Percentiles rank a stretch among this genome's conserved stretches.
Conservation (phyloP, 2,797 vertebrate genomes). For the Amphiprion clarkii region DNA sequence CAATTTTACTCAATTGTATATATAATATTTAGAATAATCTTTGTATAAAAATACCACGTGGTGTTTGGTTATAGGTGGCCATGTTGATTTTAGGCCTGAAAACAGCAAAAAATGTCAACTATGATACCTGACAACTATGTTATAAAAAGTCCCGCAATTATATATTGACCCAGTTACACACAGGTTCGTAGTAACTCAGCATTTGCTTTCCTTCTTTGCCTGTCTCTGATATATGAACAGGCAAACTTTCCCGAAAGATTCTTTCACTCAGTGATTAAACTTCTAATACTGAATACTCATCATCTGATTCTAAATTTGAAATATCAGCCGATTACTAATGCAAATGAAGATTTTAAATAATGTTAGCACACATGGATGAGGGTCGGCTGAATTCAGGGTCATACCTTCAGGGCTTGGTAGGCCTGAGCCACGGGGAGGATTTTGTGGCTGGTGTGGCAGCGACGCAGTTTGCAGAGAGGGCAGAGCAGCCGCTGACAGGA, state of each 20-base stretch:
- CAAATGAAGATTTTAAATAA: no score
- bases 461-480: constrained; percentile 93
- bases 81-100: no score
- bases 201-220: neutral
- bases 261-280: neutral
- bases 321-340: no score
- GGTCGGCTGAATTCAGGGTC: neutral
- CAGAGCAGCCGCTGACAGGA: constrained; percentile 95
- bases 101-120: no score
- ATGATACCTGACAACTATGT: no score
- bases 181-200: neutral
- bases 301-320: no score
- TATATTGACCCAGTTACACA: neutral
- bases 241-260: neutral
- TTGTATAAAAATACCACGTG: no score
- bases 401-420: constrained; percentile 94
- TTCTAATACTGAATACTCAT: neutral
- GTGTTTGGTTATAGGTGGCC: no score
- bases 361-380: neutral
- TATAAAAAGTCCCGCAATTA: no score
- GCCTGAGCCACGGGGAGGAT: constrained; percentile 92
- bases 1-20: no score
- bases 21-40: no score
- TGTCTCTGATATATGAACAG: no score
- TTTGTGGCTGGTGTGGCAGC: constrained; percentile 93